Evolutionary conservation across 2,888 invertebrate species (phyloP), one percentile per base, ranked within the genome.

Genomic region (Netelia virgata): DNA sequence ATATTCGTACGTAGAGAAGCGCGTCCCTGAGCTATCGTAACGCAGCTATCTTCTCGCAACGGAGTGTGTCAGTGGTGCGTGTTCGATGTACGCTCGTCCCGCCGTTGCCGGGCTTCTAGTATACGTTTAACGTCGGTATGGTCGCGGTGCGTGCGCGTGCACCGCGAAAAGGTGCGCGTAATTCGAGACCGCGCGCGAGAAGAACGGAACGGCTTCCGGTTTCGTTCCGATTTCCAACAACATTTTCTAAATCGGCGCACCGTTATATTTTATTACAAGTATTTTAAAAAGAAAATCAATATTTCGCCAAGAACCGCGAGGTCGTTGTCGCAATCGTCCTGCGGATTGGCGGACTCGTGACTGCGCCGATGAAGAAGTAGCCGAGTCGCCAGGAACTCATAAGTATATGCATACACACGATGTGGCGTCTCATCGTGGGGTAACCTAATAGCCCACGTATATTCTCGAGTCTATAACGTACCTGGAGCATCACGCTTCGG

Each of bases 21-120:
- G 50, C 68, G 53, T 82, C 63, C 47, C 68, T 61, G 66, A 80
- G 80, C n/a, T n/a, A n/a, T n/a, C 80, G 76, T 73, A 84, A 76
- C 83, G 81, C 80, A 84, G 80, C 83, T 53, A 53, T 53, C 53
- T 18, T 81, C 66, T 66, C 69, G 68, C 59, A 57, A 63, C 61
- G 79, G 70, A 78, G 72, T 81, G 76, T 84, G 84, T 84, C 84
- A 84, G 80, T 84, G 84, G 84, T 81, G 81, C 81, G 84, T 73
- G 76, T 50, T 80, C 81, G 80, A 76, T 81, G 55, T 77, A 84
- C 81, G 68, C 72, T 36, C 76, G 43, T 23, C 61, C 66, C 23
- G 50, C 28, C 41, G 43, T 59, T 77, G 36, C 1, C 47, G 53
- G 2, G 23, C 72, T 55, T 66, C 16, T 57, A 18, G n/a, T 18